A percentile compares a stretch with the other conserved stretches of the same genome.
These are phyloP conservation scores for Ibycter americanus DNA, from an alignment of 2,797 vertebrate genomes.

Conservation along the genomic window DNA sequence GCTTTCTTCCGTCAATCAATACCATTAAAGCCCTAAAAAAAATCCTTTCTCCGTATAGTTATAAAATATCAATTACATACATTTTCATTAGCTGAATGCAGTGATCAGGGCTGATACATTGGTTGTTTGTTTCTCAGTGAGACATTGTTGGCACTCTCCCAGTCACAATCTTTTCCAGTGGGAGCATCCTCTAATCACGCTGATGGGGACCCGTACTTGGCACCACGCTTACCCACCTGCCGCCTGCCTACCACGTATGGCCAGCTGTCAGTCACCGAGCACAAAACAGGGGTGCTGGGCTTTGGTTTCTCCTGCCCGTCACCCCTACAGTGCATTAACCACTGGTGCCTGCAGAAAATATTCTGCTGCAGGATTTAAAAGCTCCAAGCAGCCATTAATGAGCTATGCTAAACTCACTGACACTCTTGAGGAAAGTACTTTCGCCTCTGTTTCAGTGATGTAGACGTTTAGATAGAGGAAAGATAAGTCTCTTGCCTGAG, in stretches of 20 bases:
- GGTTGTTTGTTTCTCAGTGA: conserved; percentile 67
- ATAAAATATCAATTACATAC: conserved; percentile 81
- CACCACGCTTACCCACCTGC: not conserved
- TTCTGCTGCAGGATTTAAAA: conserved; percentile 24
- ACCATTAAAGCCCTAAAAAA: conserved; percentile 73
- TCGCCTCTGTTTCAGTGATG: not conserved
- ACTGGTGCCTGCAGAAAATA: not conserved
- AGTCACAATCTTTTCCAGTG: conserved; percentile 15
- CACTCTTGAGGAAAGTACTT: conserved; percentile 34
- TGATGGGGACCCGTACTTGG: not conserved
- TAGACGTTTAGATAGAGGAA: conserved; percentile 29
- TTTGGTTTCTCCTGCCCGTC: not conserved
- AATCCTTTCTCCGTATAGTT: conserved; percentile 69
- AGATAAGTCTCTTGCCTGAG: conserved; percentile 59
- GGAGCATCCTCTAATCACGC: not conserved
- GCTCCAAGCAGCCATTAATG: not conserved
- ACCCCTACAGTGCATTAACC: not conserved
- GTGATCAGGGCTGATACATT: conserved; percentile 63
- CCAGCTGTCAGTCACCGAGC: not conserved
- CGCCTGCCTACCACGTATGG: fast-evolving
- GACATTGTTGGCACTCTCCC: conserved; percentile 52
- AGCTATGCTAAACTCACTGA: conserved; percentile 44
- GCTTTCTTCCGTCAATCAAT: conserved; percentile 73
- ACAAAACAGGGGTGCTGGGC: not conserved
- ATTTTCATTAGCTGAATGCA: conserved; percentile 79